Evolutionary conservation across 2,888 invertebrate species (phyloP).

Genomic region (Clivina fossor): DNA sequence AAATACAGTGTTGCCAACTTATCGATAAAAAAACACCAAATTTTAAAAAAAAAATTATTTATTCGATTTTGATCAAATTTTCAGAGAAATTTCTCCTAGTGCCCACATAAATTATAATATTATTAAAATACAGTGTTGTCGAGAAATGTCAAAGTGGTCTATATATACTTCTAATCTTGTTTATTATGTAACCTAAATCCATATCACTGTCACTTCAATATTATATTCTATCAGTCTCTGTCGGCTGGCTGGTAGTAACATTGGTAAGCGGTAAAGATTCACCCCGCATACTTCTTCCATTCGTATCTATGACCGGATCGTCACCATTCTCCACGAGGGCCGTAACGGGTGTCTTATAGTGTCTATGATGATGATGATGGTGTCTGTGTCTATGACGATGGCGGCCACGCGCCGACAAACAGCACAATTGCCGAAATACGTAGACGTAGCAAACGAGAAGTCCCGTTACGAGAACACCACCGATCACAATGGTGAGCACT

Average conservation of each 20-base stretch:
- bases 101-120: too few relatives aligned
- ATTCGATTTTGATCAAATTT: too few relatives aligned
- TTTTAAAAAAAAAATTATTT: too few relatives aligned
- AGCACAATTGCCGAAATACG: slow-evolving; percentile 65
- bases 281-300: slow-evolving; percentile 5
- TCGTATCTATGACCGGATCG: background rate
- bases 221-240: slow-evolving; percentile 27
- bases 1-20: too few relatives aligned
- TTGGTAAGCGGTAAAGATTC: slow-evolving; percentile 26
- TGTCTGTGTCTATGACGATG: slow-evolving; percentile 10
- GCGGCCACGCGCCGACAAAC: slow-evolving; percentile 43
- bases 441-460: slow-evolving; percentile 67
- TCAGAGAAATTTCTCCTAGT: too few relatives aligned
- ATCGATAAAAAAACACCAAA: too few relatives aligned
- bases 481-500: slow-evolving; percentile 61
- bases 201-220: slow-evolving; percentile 7
- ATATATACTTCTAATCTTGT: too few relatives aligned
- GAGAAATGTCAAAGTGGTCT: too few relatives aligned
- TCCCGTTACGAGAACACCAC: slow-evolving; percentile 62
- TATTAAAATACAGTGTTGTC: too few relatives aligned
- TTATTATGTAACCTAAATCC: too few relatives aligned
- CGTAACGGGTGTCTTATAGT: background rate
- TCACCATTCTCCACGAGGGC: background rate
- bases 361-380: background rate
- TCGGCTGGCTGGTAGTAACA: slow-evolving; percentile 28